These are phyloP conservation scores for Acanthococcus lagerstroemiae DNA, from an alignment of 2,888 invertebrate species.

Conservation along the genomic window DNA sequence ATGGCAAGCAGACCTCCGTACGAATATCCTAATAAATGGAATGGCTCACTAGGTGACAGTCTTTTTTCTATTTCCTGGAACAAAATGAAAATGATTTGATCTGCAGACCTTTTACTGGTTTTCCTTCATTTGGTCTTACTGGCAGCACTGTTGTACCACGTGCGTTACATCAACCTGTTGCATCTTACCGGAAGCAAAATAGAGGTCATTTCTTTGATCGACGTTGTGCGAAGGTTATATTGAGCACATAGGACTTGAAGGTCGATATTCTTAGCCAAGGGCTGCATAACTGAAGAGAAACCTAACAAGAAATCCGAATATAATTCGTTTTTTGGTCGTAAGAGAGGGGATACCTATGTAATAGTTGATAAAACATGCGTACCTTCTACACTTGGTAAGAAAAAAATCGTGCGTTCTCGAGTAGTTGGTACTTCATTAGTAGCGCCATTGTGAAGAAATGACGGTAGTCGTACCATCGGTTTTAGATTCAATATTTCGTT, in stretches of 20 bases:
- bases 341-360: background rate
- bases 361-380: too few relatives aligned
- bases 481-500: conserved; percentile 49
- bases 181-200: background rate
- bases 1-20: conserved; percentile 69
- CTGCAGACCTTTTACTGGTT: too few relatives aligned
- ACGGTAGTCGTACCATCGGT: conserved; percentile 48
- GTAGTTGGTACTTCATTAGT: conserved; percentile 41
- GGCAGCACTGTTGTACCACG: too few relatives aligned
- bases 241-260: conserved; percentile 49
- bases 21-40: conserved; percentile 67
- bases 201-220: background rate
- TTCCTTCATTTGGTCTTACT: too few relatives aligned
- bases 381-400: conserved; percentile 59
- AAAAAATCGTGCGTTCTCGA: conserved; percentile 44
- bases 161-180: too few relatives aligned
- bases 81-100: too few relatives aligned
- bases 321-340: background rate
- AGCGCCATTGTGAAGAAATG: conserved; percentile 46
- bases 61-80: conserved; percentile 18
- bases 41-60: background rate
- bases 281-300: conserved; percentile 47
- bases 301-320: conserved; percentile 9
- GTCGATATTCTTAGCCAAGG: conserved; percentile 46
- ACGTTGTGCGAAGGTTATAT: conserved; percentile 41